Evolutionary conservation across 2,888 invertebrate genomes (phyloP).

Genomic region (Drosophila seclusa): DNA sequence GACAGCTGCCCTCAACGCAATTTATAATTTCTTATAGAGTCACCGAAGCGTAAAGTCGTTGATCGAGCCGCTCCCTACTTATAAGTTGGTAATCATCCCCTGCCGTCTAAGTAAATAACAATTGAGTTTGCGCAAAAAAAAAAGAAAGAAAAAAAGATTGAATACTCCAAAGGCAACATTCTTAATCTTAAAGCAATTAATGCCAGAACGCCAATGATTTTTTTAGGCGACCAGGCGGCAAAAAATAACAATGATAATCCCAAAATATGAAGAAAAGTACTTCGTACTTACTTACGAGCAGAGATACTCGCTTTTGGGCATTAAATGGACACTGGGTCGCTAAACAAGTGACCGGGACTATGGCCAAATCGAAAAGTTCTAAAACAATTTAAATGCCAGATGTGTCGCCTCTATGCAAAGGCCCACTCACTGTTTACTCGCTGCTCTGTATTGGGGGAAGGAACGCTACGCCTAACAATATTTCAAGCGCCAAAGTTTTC

Average conservation of each 20-base stretch:
- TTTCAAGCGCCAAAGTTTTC: constrained; percentile 75
- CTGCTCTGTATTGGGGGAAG: constrained; percentile 3
- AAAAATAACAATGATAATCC: constrained; percentile 66
- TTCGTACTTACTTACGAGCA: constrained; percentile 37
- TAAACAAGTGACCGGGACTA: constrained; percentile 61
- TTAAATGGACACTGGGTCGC: constrained; percentile 36
- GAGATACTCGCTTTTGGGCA: constrained; percentile 27
- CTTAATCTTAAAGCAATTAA: constrained; percentile 76
- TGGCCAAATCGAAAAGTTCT: constrained; percentile 62
- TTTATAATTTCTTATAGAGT: constrained; percentile 53
- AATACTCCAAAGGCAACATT: constrained; percentile 54
- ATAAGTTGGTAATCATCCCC: constrained; percentile 21
- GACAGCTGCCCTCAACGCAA: constrained; percentile 68
- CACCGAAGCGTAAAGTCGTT: constrained; percentile 61
- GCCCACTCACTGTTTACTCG: constrained; percentile 42
- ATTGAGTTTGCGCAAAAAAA: constrained; percentile 46
- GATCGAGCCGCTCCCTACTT: constrained; percentile 49
- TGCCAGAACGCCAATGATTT: constrained; percentile 62
- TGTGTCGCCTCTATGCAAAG: constrained; percentile 45
- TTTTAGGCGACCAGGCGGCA: constrained; percentile 14
- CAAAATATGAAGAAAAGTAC: constrained; percentile 41
- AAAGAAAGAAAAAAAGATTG: not conserved
- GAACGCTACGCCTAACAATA: constrained; percentile 64
- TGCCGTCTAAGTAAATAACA: constrained; percentile 69
- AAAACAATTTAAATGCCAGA: constrained; percentile 64